Evolutionary conservation across 2,797 vertebrate species (phyloP).

Genomic region (Coregonus ussuriensis): DNA sequence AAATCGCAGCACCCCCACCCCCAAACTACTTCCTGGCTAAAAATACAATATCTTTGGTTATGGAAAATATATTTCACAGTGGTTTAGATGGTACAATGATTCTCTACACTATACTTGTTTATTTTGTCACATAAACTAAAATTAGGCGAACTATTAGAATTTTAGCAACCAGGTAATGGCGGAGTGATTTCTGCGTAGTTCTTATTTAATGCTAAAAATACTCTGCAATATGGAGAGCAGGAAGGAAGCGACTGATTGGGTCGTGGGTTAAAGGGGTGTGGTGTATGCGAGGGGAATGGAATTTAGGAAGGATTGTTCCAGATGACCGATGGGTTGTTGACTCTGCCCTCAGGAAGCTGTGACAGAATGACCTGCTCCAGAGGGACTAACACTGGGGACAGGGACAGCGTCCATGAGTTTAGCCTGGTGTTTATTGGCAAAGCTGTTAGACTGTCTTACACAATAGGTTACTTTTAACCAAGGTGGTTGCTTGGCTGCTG

Average conservation of each 20-base stretch:
- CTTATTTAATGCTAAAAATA: slow-evolving; percentile 60
- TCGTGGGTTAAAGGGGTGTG: slow-evolving; percentile 43
- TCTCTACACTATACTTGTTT: no score
- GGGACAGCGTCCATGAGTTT: slow-evolving; percentile 22
- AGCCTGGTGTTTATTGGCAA: not conserved
- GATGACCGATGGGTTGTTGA: slow-evolving; percentile 36
- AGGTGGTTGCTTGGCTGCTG: not conserved
- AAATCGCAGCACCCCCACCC: no score
- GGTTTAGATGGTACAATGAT: no score
- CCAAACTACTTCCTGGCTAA: no score
- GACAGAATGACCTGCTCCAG: slow-evolving; percentile 47
- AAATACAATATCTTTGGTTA: no score
- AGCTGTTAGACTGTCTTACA: slow-evolving; percentile 8
- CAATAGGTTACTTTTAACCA: not conserved
- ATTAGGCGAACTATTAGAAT: no score
- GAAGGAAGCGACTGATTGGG: slow-evolving; percentile 25
- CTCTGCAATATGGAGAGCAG: slow-evolving; percentile 23
- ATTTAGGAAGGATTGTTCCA: slow-evolving; percentile 44
- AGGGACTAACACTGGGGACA: slow-evolving; percentile 21
- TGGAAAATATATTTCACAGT: no score
- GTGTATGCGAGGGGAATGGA: slow-evolving; percentile 37
- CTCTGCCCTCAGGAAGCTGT: slow-evolving; percentile 53
- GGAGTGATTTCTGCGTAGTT: no score
- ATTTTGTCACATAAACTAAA: no score
- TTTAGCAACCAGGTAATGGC: no score